phyloP scores from a whole-genome alignment of 2,113 vertebrate species.

The Caracal caracal region DNA sequence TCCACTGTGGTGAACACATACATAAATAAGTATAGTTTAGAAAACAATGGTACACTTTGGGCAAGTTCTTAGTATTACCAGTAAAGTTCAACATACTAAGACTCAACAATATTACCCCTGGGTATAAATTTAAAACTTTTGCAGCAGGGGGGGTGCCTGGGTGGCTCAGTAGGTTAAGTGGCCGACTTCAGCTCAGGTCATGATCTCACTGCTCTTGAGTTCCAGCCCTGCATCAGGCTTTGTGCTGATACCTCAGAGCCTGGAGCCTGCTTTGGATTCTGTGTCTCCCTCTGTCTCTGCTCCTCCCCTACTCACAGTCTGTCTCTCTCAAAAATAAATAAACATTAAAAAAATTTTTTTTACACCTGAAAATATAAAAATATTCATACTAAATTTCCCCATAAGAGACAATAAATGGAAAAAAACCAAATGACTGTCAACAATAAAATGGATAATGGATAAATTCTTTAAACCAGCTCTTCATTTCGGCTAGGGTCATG shows the following conservation, averaged over 20 bases:
- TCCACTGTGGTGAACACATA: neutral
- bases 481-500: no score
- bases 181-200: no score
- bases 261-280: no score
- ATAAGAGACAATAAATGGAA: neutral
- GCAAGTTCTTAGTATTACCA: conserved; percentile 14
- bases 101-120: neutral
- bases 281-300: no score
- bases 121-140: neutral
- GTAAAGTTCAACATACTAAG: neutral
- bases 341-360: neutral
- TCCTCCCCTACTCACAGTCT: no score
- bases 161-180: no score
- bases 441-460: neutral
- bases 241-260: no score
- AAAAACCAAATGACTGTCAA: neutral
- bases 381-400: neutral
- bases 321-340: no score
- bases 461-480: conserved; percentile 23
- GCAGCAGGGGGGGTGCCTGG: neutral
- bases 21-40: neutral
- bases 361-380: conserved; percentile 20
- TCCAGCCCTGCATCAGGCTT: no score
- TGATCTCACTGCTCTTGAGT: no score
- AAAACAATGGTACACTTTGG: conserved; percentile 26